Base-by-base conservation (phyloP, 2,113 vertebrate species). In the Hassar affinis region DNA sequence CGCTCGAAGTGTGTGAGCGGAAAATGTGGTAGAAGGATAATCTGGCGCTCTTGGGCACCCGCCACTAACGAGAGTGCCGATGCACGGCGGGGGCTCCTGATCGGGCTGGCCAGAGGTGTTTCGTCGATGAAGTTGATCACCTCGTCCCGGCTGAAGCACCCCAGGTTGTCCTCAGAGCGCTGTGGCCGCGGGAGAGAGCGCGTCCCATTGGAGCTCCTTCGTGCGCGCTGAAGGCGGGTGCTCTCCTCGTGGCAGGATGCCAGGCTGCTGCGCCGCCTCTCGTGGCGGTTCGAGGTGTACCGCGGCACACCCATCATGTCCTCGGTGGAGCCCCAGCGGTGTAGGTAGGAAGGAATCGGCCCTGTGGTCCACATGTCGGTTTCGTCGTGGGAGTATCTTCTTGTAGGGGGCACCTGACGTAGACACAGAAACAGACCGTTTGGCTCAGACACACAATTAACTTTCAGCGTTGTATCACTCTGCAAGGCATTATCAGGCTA, bases 381-480 rank as follows among this genome's bases (percentile, higher is more conserved):
- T 89, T 97, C 97, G 87, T 98, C 97, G 88, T 97, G 96, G 88
- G 97, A 98, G 93, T 94, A 95, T 91, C 97, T 96, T 92, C 97
- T 94, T 90, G 95, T 95, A 91, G 96, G 94, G 75, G 97, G 97
- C 91, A 98, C 97, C 97, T 98, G 93, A 5, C 49, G 85, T 79
- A 86, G 91, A 76, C 86, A 90, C 75, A 87, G 25, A 86, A 78
- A 82, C 64, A n/a, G 33, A 57, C 17, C 66, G 12, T 7, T n/a
- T 22, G 68, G 61, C 18, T 38, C 14, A 18, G 45, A 62, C 8
- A 22, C 54, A 80, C 12, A 27, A 78, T 30, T 42, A 17, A 27
- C 42, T 27, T 38, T 66, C 27, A 5, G 35, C 52, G 20, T 78
- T 10, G 38, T 76, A 59, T 15, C 25, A 61, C 5, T 33, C 27